phyloP scores from a whole-genome alignment of 2,797 vertebrate species.

The Micromesistius poutassou region DNA sequence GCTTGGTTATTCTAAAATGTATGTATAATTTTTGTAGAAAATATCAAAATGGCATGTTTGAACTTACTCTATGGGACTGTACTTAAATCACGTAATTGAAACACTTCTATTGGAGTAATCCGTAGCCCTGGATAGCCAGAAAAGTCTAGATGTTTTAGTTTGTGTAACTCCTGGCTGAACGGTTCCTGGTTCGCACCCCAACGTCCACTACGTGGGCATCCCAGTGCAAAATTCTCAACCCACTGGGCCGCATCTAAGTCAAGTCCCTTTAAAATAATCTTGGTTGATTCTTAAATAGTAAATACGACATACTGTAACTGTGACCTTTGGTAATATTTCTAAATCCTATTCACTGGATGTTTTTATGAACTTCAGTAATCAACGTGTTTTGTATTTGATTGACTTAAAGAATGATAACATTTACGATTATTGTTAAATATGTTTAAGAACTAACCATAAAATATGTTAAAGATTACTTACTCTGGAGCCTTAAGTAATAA shows the following conservation, averaged over 20 bases:
- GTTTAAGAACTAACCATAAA: not conserved
- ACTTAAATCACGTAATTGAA: not conserved
- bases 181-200: not conserved
- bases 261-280: not conserved
- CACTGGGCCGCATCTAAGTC: not conserved
- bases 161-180: not conserved
- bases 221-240: not conserved
- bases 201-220: not conserved
- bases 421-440: not conserved
- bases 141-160: not conserved
- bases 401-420: not conserved
- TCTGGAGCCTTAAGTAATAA: not conserved
- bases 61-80: not conserved
- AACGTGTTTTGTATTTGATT: not conserved
- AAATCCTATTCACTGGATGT: not conserved
- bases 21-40: not conserved
- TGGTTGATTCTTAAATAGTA: not conserved
- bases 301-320: not conserved
- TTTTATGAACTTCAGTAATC: not conserved
- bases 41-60: not conserved
- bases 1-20: not conserved
- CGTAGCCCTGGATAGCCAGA: not conserved
- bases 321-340: not conserved
- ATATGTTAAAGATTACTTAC: not conserved
- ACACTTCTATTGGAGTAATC: not conserved